These are phyloP conservation scores for Pectinophora gossypiella DNA, from an alignment of 1,140 invertebrate genomes.

Conservation along the genomic window DNA sequence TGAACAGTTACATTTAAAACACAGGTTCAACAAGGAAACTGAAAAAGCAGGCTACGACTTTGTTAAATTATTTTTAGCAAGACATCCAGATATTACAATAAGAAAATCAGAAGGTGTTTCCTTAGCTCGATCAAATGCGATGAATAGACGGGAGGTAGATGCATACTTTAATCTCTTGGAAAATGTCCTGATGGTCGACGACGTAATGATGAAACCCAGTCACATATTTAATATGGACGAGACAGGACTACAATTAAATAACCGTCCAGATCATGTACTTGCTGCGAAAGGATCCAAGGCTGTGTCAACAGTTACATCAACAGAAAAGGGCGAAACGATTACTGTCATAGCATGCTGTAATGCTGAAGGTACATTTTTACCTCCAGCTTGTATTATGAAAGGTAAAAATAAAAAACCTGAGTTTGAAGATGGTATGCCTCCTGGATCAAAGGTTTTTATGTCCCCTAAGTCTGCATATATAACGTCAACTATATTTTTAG, in stretches of 20 bases:
- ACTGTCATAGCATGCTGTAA: slow-evolving; percentile 27
- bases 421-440: slow-evolving; percentile 31
- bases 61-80: slow-evolving; percentile 11
- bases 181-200: slow-evolving; percentile 8
- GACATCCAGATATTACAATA: slow-evolving; percentile 16
- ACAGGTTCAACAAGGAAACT: slow-evolving; percentile 22
- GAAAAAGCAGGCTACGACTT: slow-evolving; percentile 23
- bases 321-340: slow-evolving; percentile 33
- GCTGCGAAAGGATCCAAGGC: slow-evolving; percentile 23
- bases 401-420: slow-evolving; percentile 26
- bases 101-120: slow-evolving; percentile 35
- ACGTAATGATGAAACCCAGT: slow-evolving; percentile 31
- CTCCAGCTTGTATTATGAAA: slow-evolving; percentile 26
- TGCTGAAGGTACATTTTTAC: slow-evolving; percentile 22
- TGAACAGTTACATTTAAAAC: slow-evolving; percentile 15
- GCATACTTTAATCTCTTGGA: slow-evolving; percentile 31
- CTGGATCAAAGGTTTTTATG: slow-evolving; percentile 32
- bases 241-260: slow-evolving; percentile 49
- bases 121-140: slow-evolving; percentile 19
- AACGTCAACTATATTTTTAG: slow-evolving; percentile 24
- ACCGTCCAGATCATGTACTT: slow-evolving; percentile 18
- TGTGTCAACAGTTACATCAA: slow-evolving; percentile 20
- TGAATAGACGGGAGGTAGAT: slow-evolving; percentile 25
- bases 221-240: slow-evolving; percentile 61
- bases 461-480: slow-evolving; percentile 29